A percentile compares a stretch with the other conserved stretches of the same genome.
Conservation (phyloP, 1,140 invertebrate genomes). For the Eurosta solidaginis region DNA sequence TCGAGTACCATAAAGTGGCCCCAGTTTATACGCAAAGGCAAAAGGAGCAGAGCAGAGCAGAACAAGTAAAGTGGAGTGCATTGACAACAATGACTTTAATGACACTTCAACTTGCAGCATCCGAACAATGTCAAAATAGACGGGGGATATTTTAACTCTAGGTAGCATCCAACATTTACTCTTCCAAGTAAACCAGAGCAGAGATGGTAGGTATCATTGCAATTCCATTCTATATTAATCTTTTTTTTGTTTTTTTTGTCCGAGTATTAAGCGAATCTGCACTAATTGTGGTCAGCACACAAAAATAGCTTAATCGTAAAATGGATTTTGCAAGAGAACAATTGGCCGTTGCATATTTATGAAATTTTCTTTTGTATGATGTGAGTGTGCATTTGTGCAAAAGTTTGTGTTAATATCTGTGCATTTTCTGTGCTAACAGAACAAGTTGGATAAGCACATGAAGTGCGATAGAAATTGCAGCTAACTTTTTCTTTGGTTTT, state of each 20-base stretch:
- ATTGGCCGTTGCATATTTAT: conserved; percentile 42
- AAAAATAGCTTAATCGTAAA: conserved; percentile 52
- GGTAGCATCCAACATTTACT: not conserved
- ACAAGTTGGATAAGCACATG: not conserved
- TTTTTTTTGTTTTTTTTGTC: not conserved
- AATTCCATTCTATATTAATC: not conserved
- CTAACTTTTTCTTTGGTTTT: not conserved
- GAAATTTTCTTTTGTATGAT: not conserved
- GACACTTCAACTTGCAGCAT: conserved; percentile 56
- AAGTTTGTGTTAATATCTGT: not conserved
- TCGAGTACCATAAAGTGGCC: not conserved
- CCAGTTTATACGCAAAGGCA: not conserved
- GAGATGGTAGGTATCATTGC: not conserved
- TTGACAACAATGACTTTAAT: conserved; percentile 42
- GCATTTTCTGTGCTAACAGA: not conserved
- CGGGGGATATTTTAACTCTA: not conserved
- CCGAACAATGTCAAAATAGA: conserved; percentile 53
- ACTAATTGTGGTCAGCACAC: conserved; percentile 58
- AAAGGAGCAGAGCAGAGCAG: not conserved
- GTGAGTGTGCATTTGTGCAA: not conserved
- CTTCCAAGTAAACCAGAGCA: not conserved
- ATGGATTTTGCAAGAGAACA: conserved; percentile 57
- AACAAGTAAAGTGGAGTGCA: not conserved
- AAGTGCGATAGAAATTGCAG: not conserved
- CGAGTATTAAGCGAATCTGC: conserved; percentile 49